A percentile compares a stretch with the other conserved stretches of the same genome.
Evolutionary conservation across 2,888 invertebrate genomes (phyloP).

Genomic region (Candidula unifasciata): DNA sequence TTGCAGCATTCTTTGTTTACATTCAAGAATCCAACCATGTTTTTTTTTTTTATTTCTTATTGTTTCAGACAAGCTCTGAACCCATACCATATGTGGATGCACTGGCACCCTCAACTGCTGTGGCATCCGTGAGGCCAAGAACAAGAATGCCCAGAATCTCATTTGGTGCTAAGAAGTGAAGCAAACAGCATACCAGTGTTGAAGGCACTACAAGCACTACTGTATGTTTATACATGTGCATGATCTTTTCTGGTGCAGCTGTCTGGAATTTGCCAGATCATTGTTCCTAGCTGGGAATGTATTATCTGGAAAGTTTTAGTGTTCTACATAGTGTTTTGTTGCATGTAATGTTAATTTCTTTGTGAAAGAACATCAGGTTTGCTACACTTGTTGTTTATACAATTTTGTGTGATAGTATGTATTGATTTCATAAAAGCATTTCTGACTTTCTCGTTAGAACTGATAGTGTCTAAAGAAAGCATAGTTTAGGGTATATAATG

Average conservation of each 20-base stretch:
- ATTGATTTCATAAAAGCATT: no score
- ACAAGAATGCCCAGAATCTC: conserved; percentile 49
- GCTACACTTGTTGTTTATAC: no score
- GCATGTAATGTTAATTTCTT: no score
- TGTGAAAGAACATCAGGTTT: no score
- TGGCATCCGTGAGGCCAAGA: conserved; percentile 51
- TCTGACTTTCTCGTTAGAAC: no score
- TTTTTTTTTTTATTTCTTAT: background rate
- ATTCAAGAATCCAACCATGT: background rate
- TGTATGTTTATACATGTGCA: background rate
- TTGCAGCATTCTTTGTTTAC: background rate
- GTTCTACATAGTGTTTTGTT: no score
- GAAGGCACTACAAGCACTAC: background rate
- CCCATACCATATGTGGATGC: conserved; percentile 53
- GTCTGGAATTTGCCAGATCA: no score
- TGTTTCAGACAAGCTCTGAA: conserved; percentile 25
- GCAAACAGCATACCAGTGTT: background rate
- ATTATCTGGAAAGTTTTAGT: no score
- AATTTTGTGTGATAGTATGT: no score
- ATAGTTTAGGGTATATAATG: no score
- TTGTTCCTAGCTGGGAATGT: no score
- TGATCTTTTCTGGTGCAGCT: background rate
- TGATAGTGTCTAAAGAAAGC: no score
- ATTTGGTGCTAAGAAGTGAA: conserved; percentile 26
- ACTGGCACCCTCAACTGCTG: conserved; percentile 52